Conservation (phyloP, 2,888 invertebrate species). For the Eremobia ochroleuca region DNA sequence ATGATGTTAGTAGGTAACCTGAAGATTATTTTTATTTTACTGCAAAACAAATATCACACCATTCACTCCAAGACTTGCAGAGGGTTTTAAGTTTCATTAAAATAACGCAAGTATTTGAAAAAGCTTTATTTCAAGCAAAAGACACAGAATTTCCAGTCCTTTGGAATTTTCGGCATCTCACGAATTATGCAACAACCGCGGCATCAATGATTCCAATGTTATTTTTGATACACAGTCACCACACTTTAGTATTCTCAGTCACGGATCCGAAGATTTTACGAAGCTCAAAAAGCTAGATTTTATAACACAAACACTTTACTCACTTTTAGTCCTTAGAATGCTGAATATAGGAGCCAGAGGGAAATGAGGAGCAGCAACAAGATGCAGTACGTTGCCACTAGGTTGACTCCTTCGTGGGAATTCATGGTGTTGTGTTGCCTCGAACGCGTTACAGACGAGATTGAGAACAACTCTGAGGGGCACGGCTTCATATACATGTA, state of each 20-base stretch:
- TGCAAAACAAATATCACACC: slow-evolving; percentile 8
- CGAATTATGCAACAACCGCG: slow-evolving; percentile 48
- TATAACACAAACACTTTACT: slow-evolving; percentile 67
- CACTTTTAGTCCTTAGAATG: slow-evolving; percentile 83
- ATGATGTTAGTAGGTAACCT: neutral
- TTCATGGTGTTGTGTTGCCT: slow-evolving; percentile 80
- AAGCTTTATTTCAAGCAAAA: slow-evolving; percentile 24
- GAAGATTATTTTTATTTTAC: slow-evolving; percentile 20
- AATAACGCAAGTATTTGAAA: slow-evolving; percentile 15
- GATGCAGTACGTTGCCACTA: slow-evolving; percentile 93
- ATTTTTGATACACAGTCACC: slow-evolving; percentile 64
- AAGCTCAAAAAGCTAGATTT: slow-evolving; percentile 29
- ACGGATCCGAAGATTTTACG: slow-evolving; percentile 55
- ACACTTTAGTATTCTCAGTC: slow-evolving; percentile 56
- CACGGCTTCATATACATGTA: slow-evolving; percentile 77
- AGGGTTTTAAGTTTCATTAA: slow-evolving; percentile 8
- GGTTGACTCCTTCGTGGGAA: slow-evolving; percentile 91
- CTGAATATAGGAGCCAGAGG: slow-evolving; percentile 93
- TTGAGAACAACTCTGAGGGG: slow-evolving; percentile 76
- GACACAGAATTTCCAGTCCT: slow-evolving; percentile 25
- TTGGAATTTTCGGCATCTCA: slow-evolving; percentile 36
- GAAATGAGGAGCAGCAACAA: slow-evolving; percentile 92
- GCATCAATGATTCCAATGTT: slow-evolving; percentile 63
- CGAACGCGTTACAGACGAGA: slow-evolving; percentile 77
- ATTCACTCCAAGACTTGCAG: slow-evolving; percentile 1